Conservation (phyloP, 2,888 invertebrate genomes). For the Copidosoma aretas region DNA sequence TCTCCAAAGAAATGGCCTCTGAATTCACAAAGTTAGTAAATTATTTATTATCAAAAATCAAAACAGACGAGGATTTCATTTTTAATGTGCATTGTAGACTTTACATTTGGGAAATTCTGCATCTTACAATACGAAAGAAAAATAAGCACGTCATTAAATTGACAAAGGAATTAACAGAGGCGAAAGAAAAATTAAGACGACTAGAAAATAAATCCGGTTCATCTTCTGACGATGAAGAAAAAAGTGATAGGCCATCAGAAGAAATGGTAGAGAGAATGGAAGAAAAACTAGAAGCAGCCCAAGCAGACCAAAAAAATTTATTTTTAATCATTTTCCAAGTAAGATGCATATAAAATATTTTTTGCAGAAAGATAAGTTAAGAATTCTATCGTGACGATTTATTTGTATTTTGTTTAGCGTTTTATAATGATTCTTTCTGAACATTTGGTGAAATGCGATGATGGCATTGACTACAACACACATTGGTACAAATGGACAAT, state of each 20-base stretch:
- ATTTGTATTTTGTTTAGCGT: constrained; percentile 65
- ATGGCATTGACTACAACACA: constrained; percentile 90
- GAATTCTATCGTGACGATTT: not conserved
- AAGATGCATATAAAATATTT: constrained; percentile 28
- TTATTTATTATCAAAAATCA: constrained; percentile 4
- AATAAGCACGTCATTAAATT: constrained; percentile 91
- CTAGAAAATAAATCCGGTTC: constrained; percentile 81
- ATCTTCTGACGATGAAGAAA: constrained; percentile 78
- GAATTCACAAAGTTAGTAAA: constrained; percentile 79
- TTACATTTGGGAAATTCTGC: constrained; percentile 96
- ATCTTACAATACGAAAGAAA: constrained; percentile 95
- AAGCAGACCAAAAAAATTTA: constrained; percentile 95
- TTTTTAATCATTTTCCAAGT: constrained; percentile 96
- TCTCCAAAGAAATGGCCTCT: constrained; percentile 89
- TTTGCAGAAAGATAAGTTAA: constrained; percentile 29
- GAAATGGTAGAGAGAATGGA: constrained; percentile 96
- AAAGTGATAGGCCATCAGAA: constrained; percentile 72
- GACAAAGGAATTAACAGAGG: constrained; percentile 79
- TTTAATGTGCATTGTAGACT: constrained; percentile 66
- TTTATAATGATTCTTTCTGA: constrained; percentile 98
- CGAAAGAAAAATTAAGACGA: constrained; percentile 84
- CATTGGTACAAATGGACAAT: constrained; percentile 97
- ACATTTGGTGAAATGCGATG: constrained; percentile 92
- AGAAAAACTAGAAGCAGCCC: constrained; percentile 90
- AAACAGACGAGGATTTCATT: constrained; percentile 13